Evolutionary conservation across 1,140 invertebrate genomes (phyloP).

Genomic region (Patella vulgata): DNA sequence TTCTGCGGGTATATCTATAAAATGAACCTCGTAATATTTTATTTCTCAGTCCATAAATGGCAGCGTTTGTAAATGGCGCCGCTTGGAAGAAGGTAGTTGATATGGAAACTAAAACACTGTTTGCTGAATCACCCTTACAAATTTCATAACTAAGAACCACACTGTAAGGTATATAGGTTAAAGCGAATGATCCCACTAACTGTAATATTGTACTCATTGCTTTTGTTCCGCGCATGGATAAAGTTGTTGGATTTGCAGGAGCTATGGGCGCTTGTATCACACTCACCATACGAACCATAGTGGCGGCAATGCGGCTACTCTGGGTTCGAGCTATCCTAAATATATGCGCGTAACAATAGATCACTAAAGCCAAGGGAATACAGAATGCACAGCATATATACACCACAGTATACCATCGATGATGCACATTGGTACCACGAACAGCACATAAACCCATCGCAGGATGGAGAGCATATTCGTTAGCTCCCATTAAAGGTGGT

Average conservation of each 20-base stretch:
- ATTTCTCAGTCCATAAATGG: slow-evolving; percentile 53
- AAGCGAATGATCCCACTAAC: slow-evolving; percentile 50
- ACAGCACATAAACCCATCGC: slow-evolving; percentile 43
- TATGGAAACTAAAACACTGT: slow-evolving; percentile 32
- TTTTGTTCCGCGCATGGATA: slow-evolving; percentile 49
- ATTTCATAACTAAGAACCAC: slow-evolving; percentile 41
- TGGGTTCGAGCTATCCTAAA: slow-evolving; percentile 53
- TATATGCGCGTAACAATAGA: slow-evolving; percentile 56
- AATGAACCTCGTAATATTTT: slow-evolving; percentile 51
- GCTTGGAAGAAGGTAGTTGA: slow-evolving; percentile 49
- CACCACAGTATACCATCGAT: slow-evolving; percentile 44
- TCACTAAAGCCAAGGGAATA: slow-evolving; percentile 44
- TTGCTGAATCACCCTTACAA: slow-evolving; percentile 21
- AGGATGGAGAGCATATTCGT: slow-evolving; percentile 34
- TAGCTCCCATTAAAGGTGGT: slow-evolving; percentile 43
- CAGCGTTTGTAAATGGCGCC: slow-evolving; percentile 48
- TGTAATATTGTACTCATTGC: slow-evolving; percentile 55
- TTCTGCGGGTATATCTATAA: slow-evolving; percentile 38
- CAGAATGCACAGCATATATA: slow-evolving; percentile 36
- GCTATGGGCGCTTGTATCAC: slow-evolving; percentile 54
- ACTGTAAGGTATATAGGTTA: slow-evolving; percentile 52
- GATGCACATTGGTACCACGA: slow-evolving; percentile 25
- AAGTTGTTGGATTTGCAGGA: slow-evolving; percentile 28
- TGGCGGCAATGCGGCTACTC: slow-evolving; percentile 55
- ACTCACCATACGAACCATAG: slow-evolving; percentile 56